Conservation (phyloP, 2,797 vertebrate species). For the Glyptemys insculpta region DNA sequence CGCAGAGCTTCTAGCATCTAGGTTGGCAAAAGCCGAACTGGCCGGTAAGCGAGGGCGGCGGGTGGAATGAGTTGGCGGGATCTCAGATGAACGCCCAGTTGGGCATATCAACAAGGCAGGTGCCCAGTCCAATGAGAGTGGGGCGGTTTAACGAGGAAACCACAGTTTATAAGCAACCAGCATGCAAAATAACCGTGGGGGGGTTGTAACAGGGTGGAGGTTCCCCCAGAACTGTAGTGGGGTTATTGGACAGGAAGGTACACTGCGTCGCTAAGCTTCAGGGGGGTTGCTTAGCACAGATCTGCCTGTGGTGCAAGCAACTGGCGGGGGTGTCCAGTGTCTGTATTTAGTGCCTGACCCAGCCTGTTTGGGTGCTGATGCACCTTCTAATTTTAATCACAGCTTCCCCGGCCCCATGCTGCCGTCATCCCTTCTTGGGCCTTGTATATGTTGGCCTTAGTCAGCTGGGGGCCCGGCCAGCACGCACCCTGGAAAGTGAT, state of each 20-base stretch:
- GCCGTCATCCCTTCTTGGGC: neutral
- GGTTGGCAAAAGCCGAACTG: neutral
- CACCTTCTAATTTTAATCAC: neutral
- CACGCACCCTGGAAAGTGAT: neutral
- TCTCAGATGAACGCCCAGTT: neutral
- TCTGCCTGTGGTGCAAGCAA: neutral
- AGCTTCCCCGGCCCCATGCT: neutral
- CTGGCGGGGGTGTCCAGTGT: neutral
- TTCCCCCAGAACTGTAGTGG: too few species aligned
- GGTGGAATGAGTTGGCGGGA: neutral
- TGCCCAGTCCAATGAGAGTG: neutral
- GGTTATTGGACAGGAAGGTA: too few species aligned
- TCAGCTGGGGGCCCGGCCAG: neutral
- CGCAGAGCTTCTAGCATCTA: too few species aligned
- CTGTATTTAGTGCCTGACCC: neutral
- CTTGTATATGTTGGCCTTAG: neutral
- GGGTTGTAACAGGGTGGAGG: too few species aligned
- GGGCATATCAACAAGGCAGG: too few species aligned
- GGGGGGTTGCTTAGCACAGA: neutral
- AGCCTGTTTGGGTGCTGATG: neutral
- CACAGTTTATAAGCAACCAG: neutral
- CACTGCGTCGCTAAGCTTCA: too few species aligned
- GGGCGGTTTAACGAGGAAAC: neutral
- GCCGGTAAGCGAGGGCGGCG: too few species aligned
- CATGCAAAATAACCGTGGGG: too few species aligned